These are phyloP conservation scores for Corythoichthys haematopterus DNA, from an alignment of 2,113 vertebrate genomes.

Conservation along the genomic window DNA sequence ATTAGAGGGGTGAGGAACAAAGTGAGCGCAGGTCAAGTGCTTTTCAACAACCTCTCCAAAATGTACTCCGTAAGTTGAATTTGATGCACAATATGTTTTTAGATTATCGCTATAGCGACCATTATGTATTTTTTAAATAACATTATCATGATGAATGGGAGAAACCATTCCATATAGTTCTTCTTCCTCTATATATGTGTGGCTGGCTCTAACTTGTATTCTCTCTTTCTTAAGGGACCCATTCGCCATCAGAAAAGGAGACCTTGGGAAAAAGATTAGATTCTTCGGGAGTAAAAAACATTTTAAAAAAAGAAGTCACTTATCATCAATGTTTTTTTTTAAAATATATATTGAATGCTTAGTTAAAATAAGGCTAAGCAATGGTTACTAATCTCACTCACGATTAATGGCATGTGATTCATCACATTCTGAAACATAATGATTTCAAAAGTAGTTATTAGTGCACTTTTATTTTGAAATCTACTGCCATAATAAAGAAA, in stretches of 20 bases:
- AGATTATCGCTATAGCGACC: too few relatives aligned
- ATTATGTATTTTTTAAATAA: background rate
- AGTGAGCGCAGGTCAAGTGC: constrained; percentile 94
- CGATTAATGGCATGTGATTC: too few relatives aligned
- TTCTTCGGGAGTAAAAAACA: background rate
- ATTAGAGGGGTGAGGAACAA: constrained; percentile 94
- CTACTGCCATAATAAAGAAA: too few relatives aligned
- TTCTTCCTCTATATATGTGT: constrained; percentile 3
- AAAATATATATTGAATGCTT: background rate
- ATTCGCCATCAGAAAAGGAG: constrained; percentile 54
- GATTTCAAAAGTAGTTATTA: too few relatives aligned
- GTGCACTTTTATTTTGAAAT: too few relatives aligned
- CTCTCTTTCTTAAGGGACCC: constrained; percentile 39
- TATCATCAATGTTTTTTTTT: background rate
- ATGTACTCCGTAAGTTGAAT: constrained; percentile 82
- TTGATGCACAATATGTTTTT: background rate
- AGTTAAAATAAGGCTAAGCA: too few relatives aligned
- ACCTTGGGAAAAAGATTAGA: constrained; percentile 58
- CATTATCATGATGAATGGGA: background rate
- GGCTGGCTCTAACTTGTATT: background rate
- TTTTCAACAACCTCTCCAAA: constrained; percentile 90
- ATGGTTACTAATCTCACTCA: too few relatives aligned
- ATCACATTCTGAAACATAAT: too few relatives aligned
- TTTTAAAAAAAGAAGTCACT: background rate
- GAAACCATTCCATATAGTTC: background rate